Evolutionary conservation across 2,113 vertebrate genomes (phyloP).

Genomic region (Cyanistes caeruleus): DNA sequence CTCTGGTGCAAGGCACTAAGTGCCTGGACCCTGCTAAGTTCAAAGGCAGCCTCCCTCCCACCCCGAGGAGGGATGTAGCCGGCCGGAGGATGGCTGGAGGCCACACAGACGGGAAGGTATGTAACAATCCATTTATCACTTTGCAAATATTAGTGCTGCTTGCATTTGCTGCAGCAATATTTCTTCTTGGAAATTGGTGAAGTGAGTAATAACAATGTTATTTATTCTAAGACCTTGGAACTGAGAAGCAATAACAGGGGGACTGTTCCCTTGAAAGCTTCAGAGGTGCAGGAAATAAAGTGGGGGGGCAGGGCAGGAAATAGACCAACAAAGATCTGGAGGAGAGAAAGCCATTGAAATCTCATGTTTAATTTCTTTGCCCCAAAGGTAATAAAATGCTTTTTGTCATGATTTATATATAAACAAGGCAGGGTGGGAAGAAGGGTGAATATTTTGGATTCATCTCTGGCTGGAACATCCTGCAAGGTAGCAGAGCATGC

Average conservation of each 20-base stretch:
- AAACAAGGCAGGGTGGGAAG: neutral
- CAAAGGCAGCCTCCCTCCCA: neutral
- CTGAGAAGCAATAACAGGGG: constrained; percentile 60
- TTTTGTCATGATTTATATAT: constrained; percentile 29
- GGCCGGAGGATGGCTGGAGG: constrained; percentile 20
- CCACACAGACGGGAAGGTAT: constrained; percentile 50
- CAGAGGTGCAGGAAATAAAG: constrained; percentile 43
- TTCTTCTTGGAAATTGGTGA: constrained; percentile 69
- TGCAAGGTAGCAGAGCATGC: neutral
- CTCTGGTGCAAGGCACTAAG: neutral
- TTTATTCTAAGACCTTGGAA: constrained; percentile 72
- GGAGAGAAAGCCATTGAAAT: constrained; percentile 43
- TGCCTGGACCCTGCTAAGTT: neutral
- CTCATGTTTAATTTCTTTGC: constrained; percentile 50
- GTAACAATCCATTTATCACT: constrained; percentile 60
- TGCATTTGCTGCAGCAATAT: constrained; percentile 49
- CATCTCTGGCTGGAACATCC: neutral
- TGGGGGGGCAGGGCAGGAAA: neutral
- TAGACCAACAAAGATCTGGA: constrained; percentile 45
- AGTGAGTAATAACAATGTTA: constrained; percentile 71
- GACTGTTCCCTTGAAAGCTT: constrained; percentile 62
- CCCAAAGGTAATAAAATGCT: constrained; percentile 44
- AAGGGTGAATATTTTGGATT: neutral
- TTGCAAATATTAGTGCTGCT: constrained; percentile 67
- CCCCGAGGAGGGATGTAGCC: constrained; percentile 3